phyloP scores from a whole-genome alignment of 2,888 invertebrate genomes.

The Chymomyza amoena region DNA sequence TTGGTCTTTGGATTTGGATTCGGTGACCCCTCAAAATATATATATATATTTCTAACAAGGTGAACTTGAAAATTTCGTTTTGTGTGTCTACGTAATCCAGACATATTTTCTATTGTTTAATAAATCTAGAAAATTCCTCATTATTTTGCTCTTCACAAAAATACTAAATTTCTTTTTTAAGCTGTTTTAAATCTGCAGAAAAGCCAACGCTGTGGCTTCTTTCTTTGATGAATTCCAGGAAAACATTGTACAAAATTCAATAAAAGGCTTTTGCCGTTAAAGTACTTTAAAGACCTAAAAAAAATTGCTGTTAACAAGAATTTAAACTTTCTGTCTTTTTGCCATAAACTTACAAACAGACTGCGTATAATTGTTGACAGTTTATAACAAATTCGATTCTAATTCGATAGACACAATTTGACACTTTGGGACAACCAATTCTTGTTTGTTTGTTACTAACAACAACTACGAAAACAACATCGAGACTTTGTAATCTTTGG shows the following conservation, averaged over 20 bases:
- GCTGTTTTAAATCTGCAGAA: too few species aligned
- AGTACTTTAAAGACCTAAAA: not conserved
- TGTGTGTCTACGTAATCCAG: too few species aligned
- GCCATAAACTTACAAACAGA: not conserved
- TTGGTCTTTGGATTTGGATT: too few species aligned
- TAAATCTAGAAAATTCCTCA: too few species aligned
- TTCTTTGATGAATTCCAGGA: not conserved
- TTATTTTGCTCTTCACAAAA: too few species aligned
- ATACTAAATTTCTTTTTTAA: too few species aligned
- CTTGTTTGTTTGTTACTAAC: not conserved
- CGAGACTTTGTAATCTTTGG: not conserved
- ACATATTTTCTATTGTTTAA: too few species aligned
- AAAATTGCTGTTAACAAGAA: not conserved
- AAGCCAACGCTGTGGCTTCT: not conserved
- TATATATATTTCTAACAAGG: too few species aligned
- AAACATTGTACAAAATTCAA: not conserved
- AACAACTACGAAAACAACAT: constrained; percentile 11
- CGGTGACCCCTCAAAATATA: too few species aligned
- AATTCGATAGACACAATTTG: not conserved
- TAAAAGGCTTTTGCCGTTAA: not conserved
- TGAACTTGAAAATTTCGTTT: too few species aligned
- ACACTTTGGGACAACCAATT: not conserved
- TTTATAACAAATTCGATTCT: constrained; percentile 17
- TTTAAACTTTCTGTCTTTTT: not conserved
- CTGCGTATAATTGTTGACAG: constrained; percentile 42